Evolutionary conservation across 2,113 vertebrate genomes (phyloP), one percentile per base, ranked within the genome.

Genomic region (Apteryx owenii): DNA sequence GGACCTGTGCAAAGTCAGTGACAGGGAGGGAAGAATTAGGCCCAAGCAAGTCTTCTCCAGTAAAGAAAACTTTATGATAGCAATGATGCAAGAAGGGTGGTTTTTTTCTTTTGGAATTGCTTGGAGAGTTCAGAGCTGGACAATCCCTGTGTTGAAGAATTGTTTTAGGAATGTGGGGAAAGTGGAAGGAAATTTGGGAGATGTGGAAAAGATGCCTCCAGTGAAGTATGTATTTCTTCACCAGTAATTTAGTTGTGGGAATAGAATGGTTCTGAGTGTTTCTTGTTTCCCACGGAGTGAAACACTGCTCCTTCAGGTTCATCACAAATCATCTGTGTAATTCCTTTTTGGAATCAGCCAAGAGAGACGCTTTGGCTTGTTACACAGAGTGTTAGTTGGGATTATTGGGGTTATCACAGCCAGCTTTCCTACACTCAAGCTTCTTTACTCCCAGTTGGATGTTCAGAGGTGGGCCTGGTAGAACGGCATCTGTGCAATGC

Each of bases 321-420:
- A 82, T 90, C 94, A 81, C 75, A 38, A 77, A 80, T 72, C 26
- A 28, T 83, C 72, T 46, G 51, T 81, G 72, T 87, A 64, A 93
- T 72, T 81, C 81, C 77, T 38, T 76, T 75, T 42, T 14, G 7
- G 75, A 90, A 62, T 61, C 42, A 81, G 56, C 65, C 40, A 81
- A 69, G 87, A 81, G 51, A 56, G 51, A 29, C 0, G 1, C 0
- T 0, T 2, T 75, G 44, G 20, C 31, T 46, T 78, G 76, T 50
- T 90, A 38, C 0, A 2, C 11, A 31, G 38, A 33, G 71, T 23
- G 40, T 95, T 88, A 92, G 64, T 51, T 40, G 86, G 73, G 91
- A 84, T 96, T 92, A 90, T 42, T 58, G 78, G 89, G 69, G 95
- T 95, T 90, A 86, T 93, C 92, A 68, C 61, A 70, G 76, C 60